A percentile compares a stretch with the other conserved stretches of the same genome.
Conservation (phyloP, 2,797 vertebrate species). For the Macropus fuliginosus region DNA sequence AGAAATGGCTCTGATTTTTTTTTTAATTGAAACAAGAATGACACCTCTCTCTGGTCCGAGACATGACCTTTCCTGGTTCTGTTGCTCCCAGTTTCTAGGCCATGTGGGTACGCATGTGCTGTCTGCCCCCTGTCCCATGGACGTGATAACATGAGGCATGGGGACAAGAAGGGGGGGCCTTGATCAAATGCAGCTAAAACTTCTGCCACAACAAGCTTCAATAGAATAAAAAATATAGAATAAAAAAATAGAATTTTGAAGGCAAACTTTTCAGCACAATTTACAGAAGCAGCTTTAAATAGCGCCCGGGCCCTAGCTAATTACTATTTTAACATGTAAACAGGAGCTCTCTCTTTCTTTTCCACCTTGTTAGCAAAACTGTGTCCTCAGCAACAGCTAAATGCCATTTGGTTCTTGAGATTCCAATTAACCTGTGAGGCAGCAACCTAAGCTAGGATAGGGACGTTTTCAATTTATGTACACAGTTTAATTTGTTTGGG, state of each 20-base stretch:
- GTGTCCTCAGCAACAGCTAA: constrained; percentile 60
- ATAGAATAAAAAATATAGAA: constrained; percentile 52
- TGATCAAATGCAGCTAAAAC: constrained; percentile 47
- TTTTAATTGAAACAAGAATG: neutral
- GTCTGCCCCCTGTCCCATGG: constrained; percentile 44
- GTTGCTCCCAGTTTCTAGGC: neutral
- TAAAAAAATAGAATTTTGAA: constrained; percentile 80
- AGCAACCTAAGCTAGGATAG: constrained; percentile 69
- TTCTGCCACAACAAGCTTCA: constrained; percentile 75
- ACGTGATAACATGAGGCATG: constrained; percentile 64
- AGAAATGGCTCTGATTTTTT: constrained; percentile 38
- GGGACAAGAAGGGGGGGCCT: neutral
- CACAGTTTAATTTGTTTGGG: constrained; percentile 46
- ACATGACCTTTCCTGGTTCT: constrained; percentile 23
- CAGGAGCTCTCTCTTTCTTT: constrained; percentile 49
- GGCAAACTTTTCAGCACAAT: constrained; percentile 76
- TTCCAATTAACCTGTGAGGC: constrained; percentile 51
- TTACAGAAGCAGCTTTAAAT: constrained; percentile 76
- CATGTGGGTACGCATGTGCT: constrained; percentile 18
- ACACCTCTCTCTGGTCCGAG: neutral
- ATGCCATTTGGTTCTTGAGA: constrained; percentile 28
- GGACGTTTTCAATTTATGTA: constrained; percentile 53
- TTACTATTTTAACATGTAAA: constrained; percentile 55
- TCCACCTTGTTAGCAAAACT: constrained; percentile 65
- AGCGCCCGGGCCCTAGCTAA: constrained; percentile 56